phyloP scores from a whole-genome alignment of 2,888 invertebrate genomes.

The Hypsopygia costalis region DNA sequence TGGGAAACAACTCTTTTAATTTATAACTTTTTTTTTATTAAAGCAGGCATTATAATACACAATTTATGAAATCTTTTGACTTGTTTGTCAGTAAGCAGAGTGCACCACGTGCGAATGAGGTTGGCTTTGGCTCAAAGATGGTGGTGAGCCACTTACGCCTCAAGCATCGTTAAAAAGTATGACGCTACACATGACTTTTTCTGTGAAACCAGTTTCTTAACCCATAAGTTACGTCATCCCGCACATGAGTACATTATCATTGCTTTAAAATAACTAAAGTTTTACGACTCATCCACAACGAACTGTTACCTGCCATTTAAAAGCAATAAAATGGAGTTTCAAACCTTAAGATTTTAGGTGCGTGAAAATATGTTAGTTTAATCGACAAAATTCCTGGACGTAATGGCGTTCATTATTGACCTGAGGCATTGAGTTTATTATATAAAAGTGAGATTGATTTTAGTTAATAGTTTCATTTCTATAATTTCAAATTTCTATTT shows the following conservation, averaged over 20 bases:
- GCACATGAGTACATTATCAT: constrained; percentile 28
- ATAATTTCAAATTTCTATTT: too few relatives aligned
- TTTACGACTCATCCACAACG: constrained; percentile 52
- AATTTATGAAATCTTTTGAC: too few relatives aligned
- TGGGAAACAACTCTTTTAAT: too few relatives aligned
- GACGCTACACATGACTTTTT: too few relatives aligned
- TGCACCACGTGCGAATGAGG: too few relatives aligned
- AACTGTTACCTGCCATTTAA: constrained; percentile 67
- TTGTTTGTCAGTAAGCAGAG: too few relatives aligned
- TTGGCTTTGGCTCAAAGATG: too few relatives aligned
- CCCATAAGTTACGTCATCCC: constrained; percentile 25
- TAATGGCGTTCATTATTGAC: not conserved
- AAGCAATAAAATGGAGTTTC: constrained; percentile 63
- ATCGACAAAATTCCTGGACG: constrained; percentile 47
- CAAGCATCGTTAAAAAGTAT: too few relatives aligned
- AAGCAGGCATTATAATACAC: too few relatives aligned
- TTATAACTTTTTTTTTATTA: too few relatives aligned
- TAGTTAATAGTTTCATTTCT: not conserved
- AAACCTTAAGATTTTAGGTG: constrained; percentile 49
- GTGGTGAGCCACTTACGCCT: too few relatives aligned
- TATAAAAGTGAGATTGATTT: not conserved
- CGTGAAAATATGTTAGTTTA: constrained; percentile 70
- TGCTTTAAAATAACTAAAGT: constrained; percentile 36
- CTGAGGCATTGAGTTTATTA: constrained; percentile 6
- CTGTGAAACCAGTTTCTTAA: too few relatives aligned